These are phyloP conservation scores for Sericinus montela DNA, from an alignment of 2,888 invertebrate species.

Conservation along the genomic window DNA sequence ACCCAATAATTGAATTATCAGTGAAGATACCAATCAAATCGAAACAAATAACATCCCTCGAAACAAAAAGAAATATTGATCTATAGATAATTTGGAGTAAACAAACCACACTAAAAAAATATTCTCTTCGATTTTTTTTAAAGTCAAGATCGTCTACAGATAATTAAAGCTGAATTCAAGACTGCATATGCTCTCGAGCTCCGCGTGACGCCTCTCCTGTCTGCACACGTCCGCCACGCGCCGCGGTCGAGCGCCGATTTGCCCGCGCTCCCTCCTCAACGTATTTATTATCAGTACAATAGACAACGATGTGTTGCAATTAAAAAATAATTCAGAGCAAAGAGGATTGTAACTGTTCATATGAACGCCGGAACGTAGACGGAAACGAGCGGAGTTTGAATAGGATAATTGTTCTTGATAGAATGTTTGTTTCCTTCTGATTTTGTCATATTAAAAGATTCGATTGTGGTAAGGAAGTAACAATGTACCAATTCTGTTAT, in stretches of 20 bases:
- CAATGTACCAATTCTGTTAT: too few species aligned
- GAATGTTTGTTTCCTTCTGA: too few species aligned
- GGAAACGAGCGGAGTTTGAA: not conserved
- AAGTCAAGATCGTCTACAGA: slow-evolving; percentile 4
- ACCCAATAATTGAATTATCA: too few species aligned
- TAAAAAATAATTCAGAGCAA: slow-evolving; percentile 1
- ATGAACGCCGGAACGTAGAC: not conserved
- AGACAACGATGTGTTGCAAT: not conserved
- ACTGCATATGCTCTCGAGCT: slow-evolving; percentile 66
- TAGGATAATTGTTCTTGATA: too few species aligned
- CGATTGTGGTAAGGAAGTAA: too few species aligned
- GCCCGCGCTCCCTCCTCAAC: slow-evolving; percentile 21
- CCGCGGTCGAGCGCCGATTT: slow-evolving; percentile 34
- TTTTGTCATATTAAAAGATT: too few species aligned
- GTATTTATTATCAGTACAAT: not conserved
- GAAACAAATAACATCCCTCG: too few species aligned
- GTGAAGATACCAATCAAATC: too few species aligned
- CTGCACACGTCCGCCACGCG: slow-evolving; percentile 60
- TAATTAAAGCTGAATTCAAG: slow-evolving; percentile 30
- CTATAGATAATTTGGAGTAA: not conserved
- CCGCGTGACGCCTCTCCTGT: slow-evolving; percentile 56
- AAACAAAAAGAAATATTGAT: not conserved
- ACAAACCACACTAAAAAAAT: not conserved
- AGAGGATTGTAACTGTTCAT: not conserved
- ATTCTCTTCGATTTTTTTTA: not conserved